Evolutionary conservation across 2,888 invertebrate genomes (phyloP), one percentile per base, ranked within the genome.

Genomic region (Drosophila stalkeri): DNA sequence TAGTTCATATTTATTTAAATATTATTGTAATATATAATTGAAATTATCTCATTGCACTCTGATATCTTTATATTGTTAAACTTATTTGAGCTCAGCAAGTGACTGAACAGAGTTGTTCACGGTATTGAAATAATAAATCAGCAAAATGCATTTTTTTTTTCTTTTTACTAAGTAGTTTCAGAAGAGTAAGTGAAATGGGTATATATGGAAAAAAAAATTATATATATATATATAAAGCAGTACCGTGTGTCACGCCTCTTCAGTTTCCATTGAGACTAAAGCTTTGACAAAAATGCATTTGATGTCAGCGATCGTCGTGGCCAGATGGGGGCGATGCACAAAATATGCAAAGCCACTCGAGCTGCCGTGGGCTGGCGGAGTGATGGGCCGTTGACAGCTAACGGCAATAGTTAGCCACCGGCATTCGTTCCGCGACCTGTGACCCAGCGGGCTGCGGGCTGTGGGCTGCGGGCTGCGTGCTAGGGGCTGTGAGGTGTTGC

Each of bases 311-410:
- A 59, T 51, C 59, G 56, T 20, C 31, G 54, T 16, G 49, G 33
- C 37, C 18, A 44, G 57, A 20, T 6, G 27, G 0, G 37, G 52
- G 27, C 14, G 18, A 6, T 2, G n/a, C 51, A 46, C 63, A 60
- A 73, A 72, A 79, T 80, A 77, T 77, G 70, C 74, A 80, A 79
- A 80, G 76, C 69, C 54, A 80, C 73, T 77, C 60, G 37, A 59
- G 57, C 44, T 64, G 56, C 52, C 44, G 31, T 31, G 49, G 61
- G 51, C 27, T 20, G 64, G 23, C 2, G 47, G 12, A 47, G 27
- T 55, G 79, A 60, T 59, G 43, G 73, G 33, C 59, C 47, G 66
- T 37, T 76, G 81, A 80, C 69, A 71, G 69, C 63, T 52, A 59
- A 18, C 62, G 57, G 69, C 63, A 59, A 66, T 80, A 69, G 61